Conservation (phyloP, 2,888 invertebrate species). For the Chymomyza procnemis region DNA sequence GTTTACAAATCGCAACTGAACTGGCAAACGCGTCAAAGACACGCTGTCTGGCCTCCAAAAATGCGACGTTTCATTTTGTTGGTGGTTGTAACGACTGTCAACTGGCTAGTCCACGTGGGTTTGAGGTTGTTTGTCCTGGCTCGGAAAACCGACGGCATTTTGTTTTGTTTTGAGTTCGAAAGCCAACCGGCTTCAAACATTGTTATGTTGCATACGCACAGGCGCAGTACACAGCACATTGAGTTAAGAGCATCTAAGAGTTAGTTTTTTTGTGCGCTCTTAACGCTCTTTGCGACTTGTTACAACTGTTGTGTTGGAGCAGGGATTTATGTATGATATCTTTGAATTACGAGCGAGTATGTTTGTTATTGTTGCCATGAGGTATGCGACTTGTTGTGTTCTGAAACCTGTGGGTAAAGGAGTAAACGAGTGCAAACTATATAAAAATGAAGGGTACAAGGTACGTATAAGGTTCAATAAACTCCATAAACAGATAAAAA, state of each 20-base stretch:
- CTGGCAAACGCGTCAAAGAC: slow-evolving; percentile 40
- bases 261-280: slow-evolving; percentile 29
- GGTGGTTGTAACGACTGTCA: not conserved
- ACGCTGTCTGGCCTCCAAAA: slow-evolving; percentile 49
- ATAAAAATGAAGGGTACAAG: not conserved
- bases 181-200: slow-evolving; percentile 53
- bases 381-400: not conserved
- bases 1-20: slow-evolving; percentile 77
- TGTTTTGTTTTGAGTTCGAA: slow-evolving; percentile 54
- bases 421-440: not conserved
- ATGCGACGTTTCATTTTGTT: not conserved
- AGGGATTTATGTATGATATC: slow-evolving; percentile 1
- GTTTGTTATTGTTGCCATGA: not conserved
- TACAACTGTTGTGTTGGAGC: slow-evolving; percentile 20
- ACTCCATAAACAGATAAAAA: too few species aligned
- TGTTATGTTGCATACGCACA: slow-evolving; percentile 71
- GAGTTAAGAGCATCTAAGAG: slow-evolving; percentile 31
- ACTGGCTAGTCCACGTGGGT: not conserved
- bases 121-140: not conserved
- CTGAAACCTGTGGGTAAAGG: not conserved
- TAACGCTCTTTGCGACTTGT: not conserved
- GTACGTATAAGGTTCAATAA: too few species aligned
- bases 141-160: slow-evolving; percentile 26
- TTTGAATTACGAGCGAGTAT: not conserved
- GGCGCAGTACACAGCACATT: slow-evolving; percentile 43